phyloP scores from a whole-genome alignment of 2,113 vertebrate genomes.

The Microcebus griseorufus region DNA sequence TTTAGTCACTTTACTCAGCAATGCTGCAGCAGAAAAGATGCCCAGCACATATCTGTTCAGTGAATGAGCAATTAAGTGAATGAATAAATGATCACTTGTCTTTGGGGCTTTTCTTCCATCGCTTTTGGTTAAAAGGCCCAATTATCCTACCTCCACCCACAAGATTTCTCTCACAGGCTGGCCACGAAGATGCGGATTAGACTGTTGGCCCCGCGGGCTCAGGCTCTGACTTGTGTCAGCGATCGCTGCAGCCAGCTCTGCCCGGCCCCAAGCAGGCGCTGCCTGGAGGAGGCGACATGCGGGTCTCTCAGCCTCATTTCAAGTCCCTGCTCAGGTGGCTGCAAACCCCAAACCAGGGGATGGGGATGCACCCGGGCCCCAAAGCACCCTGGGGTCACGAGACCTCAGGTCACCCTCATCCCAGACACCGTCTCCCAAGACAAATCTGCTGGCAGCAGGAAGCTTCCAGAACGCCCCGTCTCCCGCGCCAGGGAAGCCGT shows the following conservation, averaged over 20 bases:
- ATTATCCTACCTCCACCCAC: background rate
- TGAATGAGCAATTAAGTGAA: background rate
- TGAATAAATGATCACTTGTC: background rate
- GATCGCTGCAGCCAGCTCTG: background rate
- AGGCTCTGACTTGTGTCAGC: background rate
- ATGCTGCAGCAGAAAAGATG: fast-evolving
- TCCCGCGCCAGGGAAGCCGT: fast-evolving
- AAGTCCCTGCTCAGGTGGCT: background rate
- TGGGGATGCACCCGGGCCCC: background rate
- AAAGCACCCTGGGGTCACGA: background rate
- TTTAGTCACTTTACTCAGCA: background rate
- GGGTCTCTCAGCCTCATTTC: background rate
- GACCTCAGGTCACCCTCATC: background rate
- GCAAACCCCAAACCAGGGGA: background rate
- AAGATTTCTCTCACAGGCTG: background rate
- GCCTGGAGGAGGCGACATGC: fast-evolving
- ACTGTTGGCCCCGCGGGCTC: background rate
- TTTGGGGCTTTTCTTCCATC: fast-evolving
- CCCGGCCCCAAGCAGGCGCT: background rate
- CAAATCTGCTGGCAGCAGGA: background rate
- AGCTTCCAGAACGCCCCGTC: too few relatives aligned
- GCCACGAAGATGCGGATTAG: fast-evolving
- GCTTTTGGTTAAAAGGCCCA: background rate
- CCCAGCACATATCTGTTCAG: background rate
- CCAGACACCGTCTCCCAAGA: background rate